Conservation (phyloP, 2,797 vertebrate species). For the Oreochromis mossambicus region DNA sequence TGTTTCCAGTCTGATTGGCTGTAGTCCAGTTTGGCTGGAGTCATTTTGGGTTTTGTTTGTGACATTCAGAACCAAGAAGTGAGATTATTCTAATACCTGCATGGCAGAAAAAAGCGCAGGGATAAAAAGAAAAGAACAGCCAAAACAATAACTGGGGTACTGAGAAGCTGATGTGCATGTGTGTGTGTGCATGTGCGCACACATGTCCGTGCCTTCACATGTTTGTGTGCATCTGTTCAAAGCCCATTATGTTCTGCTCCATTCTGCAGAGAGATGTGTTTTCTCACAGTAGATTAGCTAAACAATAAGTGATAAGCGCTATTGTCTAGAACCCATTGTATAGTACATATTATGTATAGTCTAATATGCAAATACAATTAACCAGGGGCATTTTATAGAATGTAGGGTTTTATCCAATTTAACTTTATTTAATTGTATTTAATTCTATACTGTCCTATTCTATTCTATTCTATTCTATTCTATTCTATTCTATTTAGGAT, state of each 20-base stretch:
- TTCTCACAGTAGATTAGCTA: conserved; percentile 55
- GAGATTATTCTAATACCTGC: conserved; percentile 12
- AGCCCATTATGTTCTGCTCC: conserved; percentile 20
- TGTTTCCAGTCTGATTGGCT: background rate
- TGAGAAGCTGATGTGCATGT: background rate
- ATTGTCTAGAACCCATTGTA: conserved; percentile 44
- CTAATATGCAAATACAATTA: conserved; percentile 50
- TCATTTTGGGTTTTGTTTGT: conserved; percentile 5
- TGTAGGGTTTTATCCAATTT: background rate
- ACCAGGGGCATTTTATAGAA: background rate
- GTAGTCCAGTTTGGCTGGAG: background rate
- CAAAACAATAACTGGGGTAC: conserved; percentile 15
- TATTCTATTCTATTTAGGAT: background rate
- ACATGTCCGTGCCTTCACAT: background rate
- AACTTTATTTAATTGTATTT: background rate
- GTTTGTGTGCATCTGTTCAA: background rate
- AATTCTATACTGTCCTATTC: background rate
- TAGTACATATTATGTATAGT: conserved; percentile 3
- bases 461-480: background rate
- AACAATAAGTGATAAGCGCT: conserved; percentile 64
- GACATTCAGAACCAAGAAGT: conserved; percentile 19
- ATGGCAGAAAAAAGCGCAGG: background rate
- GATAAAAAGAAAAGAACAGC: background rate
- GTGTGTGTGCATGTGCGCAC: background rate
- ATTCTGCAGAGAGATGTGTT: conserved; percentile 39